phyloP scores from a whole-genome alignment of 1,140 invertebrate species.

The Dryas iulia region DNA sequence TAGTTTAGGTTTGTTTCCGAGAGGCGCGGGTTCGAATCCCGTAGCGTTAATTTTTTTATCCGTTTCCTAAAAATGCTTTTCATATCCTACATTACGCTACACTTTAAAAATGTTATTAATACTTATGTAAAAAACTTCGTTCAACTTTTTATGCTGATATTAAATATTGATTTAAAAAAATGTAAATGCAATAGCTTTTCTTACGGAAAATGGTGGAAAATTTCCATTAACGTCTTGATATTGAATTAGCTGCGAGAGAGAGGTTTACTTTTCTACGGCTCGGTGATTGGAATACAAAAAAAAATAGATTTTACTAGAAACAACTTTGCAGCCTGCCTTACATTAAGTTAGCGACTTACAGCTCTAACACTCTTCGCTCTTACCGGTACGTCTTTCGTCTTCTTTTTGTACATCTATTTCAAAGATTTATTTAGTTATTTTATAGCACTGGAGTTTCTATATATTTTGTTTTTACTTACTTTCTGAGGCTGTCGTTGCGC shows the following conservation, averaged over 20 bases:
- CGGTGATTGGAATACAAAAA: conserved; percentile 13
- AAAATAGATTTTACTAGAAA: conserved; percentile 8
- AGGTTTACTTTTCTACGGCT: conserved; percentile 16
- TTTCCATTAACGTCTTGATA: conserved; percentile 20
- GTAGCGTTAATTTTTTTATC: too few species aligned
- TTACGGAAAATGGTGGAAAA: not conserved
- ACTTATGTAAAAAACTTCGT: too few species aligned
- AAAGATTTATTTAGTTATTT: not conserved
- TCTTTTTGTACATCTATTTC: not conserved
- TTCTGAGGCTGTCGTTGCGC: too few species aligned
- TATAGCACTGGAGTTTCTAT: not conserved
- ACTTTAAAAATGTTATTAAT: too few species aligned
- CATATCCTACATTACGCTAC: too few species aligned
- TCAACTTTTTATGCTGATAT: too few species aligned
- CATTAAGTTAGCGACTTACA: not conserved
- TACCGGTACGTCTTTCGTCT: not conserved
- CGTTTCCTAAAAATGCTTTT: too few species aligned
- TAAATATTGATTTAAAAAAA: too few species aligned
- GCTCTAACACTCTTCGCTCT: not conserved
- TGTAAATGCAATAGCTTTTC: not conserved
- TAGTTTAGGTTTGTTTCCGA: too few species aligned
- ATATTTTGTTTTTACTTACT: not conserved
- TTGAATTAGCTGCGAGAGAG: conserved; percentile 20
- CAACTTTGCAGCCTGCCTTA: not conserved
- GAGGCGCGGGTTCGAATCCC: too few species aligned